Percentiles rank a stretch among this genome's conserved stretches.
Conservation (phyloP, 2,888 invertebrate genomes). For the Stegophylla sp. region DNA sequence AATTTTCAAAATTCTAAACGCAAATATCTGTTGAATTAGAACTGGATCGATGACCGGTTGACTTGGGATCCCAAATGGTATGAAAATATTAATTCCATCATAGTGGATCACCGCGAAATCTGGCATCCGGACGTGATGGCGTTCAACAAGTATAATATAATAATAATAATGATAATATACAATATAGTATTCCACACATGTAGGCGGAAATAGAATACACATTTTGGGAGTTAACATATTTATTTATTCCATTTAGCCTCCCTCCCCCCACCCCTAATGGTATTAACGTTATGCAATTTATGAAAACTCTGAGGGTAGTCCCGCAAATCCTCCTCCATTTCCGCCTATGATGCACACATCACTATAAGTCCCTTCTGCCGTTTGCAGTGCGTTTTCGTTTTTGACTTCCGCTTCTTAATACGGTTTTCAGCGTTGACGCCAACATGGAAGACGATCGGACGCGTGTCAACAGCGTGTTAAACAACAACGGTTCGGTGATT, state of each 20-base stretch:
- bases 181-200: too few species aligned
- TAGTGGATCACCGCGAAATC: slow-evolving; percentile 32
- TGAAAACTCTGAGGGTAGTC: too few species aligned
- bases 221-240: too few species aligned
- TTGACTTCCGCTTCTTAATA: neutral
- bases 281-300: too few species aligned
- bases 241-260: too few species aligned
- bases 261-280: too few species aligned
- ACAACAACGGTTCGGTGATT: slow-evolving; percentile 1
- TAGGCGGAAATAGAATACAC: too few species aligned
- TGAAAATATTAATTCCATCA: slow-evolving; percentile 10
- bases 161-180: too few species aligned
- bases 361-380: neutral
- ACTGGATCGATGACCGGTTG: slow-evolving; percentile 36
- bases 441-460: slow-evolving; percentile 43
- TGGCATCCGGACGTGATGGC: slow-evolving; percentile 51
- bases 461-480: slow-evolving; percentile 3
- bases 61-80: slow-evolving; percentile 19
- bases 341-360: neutral
- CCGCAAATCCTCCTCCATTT: too few species aligned
- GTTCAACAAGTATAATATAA: slow-evolving; percentile 46
- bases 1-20: neutral
- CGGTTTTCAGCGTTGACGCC: slow-evolving; percentile 23
- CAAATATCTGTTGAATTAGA: slow-evolving; percentile 3
- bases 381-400: too few species aligned